Evolutionary conservation across 2,888 invertebrate species (phyloP), one percentile per base, ranked within the genome.

Genomic region (Diarsia brunnea): DNA sequence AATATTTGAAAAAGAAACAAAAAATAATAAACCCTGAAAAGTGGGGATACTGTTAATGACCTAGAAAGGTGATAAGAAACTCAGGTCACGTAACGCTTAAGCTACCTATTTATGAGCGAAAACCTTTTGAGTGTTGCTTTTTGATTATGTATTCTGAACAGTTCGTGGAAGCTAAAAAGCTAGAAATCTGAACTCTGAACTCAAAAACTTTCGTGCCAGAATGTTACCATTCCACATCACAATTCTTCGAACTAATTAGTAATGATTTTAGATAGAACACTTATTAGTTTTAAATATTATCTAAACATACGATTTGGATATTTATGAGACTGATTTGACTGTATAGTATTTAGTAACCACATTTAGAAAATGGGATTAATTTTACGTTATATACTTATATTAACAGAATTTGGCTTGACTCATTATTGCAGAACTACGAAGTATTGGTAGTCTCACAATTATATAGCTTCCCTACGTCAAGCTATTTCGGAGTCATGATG

Each of bases 121-220:
- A 77, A 55, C 27, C 79, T 71, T 78, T 72, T 27, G 2, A 47
- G 65, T 71, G 58, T 71, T 70, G 12, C 60, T 38, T 53, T 60
- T 65, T 58, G 47, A 78, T 70, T 70, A 70, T 58, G 24, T 78
- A 78, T 78, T 78, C 78, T 49, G 71, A 66, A 31, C 43, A 69
- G 24, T 78, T 38, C 45, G n/a, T 12, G 14, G 16, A 47, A 55
- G 38, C n/a, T 31, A 49, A 69, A 64, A 47, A 49, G 5, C 49
- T 64, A 61, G 45, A 58, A 45, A 51, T 38, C 31, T 31, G 16
- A 51, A n/a, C n/a, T n/a, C n/a, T n/a, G n/a, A n/a, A n/a, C n/a
- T n/a, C n/a, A n/a, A n/a, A n/a, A n/a, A n/a, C n/a, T n/a, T n/a
- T n/a, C n/a, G n/a, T n/a, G n/a, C n/a, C n/a, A n/a, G n/a, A n/a